phyloP scores from a whole-genome alignment of 2,797 vertebrate genomes.

The Poliocrania exsul region DNA sequence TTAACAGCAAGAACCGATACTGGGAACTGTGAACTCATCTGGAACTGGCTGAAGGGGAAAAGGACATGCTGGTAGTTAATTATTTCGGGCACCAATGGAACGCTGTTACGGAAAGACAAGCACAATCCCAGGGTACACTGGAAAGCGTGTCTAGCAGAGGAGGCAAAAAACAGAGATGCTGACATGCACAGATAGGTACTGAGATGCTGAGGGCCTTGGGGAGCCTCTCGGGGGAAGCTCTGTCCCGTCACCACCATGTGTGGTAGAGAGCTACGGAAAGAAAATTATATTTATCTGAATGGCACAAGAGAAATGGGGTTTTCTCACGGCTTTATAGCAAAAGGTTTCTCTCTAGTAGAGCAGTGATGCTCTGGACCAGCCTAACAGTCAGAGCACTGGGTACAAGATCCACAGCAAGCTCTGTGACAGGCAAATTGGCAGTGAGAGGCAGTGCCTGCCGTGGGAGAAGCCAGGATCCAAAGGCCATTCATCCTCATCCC shows the following conservation, averaged over 20 bases:
- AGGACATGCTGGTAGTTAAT: slow-evolving; percentile 11
- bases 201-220: background rate
- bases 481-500: background rate
- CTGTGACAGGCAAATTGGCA: background rate
- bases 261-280: background rate
- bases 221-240: background rate
- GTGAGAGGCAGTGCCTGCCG: background rate
- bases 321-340: background rate
- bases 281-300: background rate
- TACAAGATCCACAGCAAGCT: background rate
- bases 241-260: background rate
- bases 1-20: slow-evolving; percentile 13
- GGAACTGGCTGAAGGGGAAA: slow-evolving; percentile 37
- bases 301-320: background rate
- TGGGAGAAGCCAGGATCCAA: background rate
- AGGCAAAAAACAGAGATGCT: background rate
- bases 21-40: background rate
- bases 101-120: background rate
- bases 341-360: background rate
- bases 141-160: background rate
- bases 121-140: background rate
- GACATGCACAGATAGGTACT: background rate
- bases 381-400: background rate
- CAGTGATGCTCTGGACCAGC: background rate
- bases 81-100: background rate